A percentile compares a stretch with the other conserved stretches of the same genome.
phyloP scores from a whole-genome alignment of 1,140 invertebrate genomes.

The Trichoplusia ni region DNA sequence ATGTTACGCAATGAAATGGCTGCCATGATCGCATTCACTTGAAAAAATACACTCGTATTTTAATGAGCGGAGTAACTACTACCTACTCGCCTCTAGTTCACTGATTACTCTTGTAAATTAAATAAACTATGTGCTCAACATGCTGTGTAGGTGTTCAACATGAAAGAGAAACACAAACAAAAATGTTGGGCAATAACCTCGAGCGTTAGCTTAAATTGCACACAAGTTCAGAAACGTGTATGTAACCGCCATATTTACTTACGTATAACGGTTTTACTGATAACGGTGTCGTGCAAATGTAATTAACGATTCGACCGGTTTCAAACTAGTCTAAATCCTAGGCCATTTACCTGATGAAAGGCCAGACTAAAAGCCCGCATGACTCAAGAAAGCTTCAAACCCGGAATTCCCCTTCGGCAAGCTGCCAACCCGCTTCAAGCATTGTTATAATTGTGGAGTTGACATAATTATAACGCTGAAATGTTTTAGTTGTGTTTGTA shows the following conservation, averaged over 20 bases:
- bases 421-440: conserved; percentile 5
- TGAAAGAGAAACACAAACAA: background rate
- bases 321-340: conserved; percentile 20
- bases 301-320: conserved; percentile 19
- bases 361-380: background rate
- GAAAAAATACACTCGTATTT: background rate
- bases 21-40: conserved; percentile 21
- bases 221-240: background rate
- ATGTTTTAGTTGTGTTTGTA: background rate
- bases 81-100: too few relatives aligned
- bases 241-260: conserved; percentile 3
- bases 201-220: too few relatives aligned
- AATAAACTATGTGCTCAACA: too few relatives aligned
- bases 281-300: conserved; percentile 14
- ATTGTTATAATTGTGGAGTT: conserved; percentile 5
- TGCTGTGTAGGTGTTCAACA: background rate
- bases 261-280: conserved; percentile 15
- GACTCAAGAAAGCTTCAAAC: conserved; percentile 15
- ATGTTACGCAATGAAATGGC: conserved; percentile 28
- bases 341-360: conserved; percentile 2
- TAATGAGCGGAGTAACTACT: too few relatives aligned
- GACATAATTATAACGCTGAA: background rate
- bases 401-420: conserved; percentile 23
- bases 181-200: too few relatives aligned
- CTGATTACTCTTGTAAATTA: too few relatives aligned